These are phyloP conservation scores for Crotalus helleri DNA, from an alignment of 2,113 vertebrate species.

Conservation along the genomic window DNA sequence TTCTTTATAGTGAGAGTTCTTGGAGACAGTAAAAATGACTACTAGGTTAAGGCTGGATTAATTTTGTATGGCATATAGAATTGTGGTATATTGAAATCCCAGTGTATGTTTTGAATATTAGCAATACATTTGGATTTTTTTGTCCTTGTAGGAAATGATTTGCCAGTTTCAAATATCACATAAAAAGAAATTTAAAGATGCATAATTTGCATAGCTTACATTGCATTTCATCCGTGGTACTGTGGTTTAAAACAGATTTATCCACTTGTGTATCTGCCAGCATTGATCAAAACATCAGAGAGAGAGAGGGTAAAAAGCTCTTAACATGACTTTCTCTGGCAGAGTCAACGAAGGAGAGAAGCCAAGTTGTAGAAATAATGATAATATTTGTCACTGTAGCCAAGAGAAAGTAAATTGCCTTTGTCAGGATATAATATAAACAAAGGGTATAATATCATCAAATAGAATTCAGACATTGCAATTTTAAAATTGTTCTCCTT, in stretches of 20 bases:
- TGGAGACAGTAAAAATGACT: background rate
- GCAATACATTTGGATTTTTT: background rate
- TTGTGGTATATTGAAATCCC: background rate
- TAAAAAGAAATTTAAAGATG: background rate
- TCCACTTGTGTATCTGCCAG: conserved; percentile 5
- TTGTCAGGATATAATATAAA: conserved; percentile 8
- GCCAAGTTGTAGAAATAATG: conserved; percentile 6
- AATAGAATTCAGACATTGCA: background rate
- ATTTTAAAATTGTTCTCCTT: background rate
- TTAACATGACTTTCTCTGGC: conserved; percentile 3
- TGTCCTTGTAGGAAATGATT: background rate
- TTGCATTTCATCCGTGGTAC: background rate
- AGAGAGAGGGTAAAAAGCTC: background rate
- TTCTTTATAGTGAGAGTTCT: background rate
- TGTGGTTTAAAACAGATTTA: conserved; percentile 4
- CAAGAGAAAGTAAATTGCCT: conserved; percentile 17
- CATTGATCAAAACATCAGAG: background rate
- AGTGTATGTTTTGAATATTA: background rate
- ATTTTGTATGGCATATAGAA: background rate
- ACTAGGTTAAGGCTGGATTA: background rate
- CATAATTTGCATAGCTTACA: background rate
- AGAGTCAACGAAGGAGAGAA: background rate
- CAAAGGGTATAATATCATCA: background rate
- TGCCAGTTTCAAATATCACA: background rate
- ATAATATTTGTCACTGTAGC: conserved; percentile 9